A percentile compares a stretch with the other conserved stretches of the same genome.
These are phyloP conservation scores for Hirudo medicinalis DNA, from an alignment of 1,140 invertebrate species.

Conservation along the genomic window DNA sequence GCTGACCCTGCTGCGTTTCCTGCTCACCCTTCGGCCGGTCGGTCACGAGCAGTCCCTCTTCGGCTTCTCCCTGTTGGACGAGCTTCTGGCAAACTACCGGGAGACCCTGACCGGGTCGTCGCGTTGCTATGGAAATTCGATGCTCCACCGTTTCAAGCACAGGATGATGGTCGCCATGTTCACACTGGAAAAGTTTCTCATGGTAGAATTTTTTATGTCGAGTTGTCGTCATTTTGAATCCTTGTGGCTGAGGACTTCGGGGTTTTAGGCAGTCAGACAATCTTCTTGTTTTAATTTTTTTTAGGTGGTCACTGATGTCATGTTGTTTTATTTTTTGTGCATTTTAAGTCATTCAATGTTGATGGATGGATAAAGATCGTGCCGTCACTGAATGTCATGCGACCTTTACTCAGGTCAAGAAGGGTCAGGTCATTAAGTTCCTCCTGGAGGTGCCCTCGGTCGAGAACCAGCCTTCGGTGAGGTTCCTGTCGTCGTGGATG, in stretches of 20 bases:
- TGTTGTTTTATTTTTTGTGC: not conserved
- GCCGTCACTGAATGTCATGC: not conserved
- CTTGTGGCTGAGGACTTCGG: too few relatives aligned
- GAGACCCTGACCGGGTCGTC: not conserved
- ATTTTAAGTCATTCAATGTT: not conserved
- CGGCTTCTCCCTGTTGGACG: not conserved
- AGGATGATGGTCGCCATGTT: slow-evolving; percentile 5
- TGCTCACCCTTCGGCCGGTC: not conserved
- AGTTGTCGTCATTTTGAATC: too few relatives aligned
- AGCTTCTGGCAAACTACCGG: not conserved
- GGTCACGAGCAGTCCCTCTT: not conserved
- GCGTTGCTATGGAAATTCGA: not conserved
- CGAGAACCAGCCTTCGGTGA: slow-evolving; percentile 13
- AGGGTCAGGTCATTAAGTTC: not conserved
- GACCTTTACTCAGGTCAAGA: not conserved
- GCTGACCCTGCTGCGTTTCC: not conserved
- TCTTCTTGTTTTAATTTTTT: not conserved
- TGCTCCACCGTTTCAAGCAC: not conserved
- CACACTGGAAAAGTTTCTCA: not conserved
- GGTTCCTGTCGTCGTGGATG: slow-evolving; percentile 10
- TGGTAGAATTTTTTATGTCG: not conserved
- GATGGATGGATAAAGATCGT: not conserved
- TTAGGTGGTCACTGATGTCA: too few relatives aligned
- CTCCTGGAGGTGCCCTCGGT: not conserved
- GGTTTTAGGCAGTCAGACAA: too few relatives aligned